These are phyloP conservation scores for Malurus cyaneus DNA, from an alignment of 2,113 vertebrate species.

Conservation along the genomic window DNA sequence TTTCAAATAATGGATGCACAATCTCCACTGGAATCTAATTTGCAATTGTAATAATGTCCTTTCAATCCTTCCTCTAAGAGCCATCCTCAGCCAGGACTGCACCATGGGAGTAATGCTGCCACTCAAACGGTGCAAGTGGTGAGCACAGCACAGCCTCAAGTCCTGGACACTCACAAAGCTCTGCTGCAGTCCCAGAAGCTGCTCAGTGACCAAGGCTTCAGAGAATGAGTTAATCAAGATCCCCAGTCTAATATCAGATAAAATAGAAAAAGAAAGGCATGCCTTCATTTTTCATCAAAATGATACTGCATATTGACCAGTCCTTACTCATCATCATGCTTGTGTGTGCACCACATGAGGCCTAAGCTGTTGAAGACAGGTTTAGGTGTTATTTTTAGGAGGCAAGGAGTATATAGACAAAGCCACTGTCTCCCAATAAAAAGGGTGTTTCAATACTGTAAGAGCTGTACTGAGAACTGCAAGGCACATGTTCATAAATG, in stretches of 20 bases:
- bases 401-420: neutral
- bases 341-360: neutral
- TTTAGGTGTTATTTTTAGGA: neutral
- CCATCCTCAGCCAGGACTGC: neutral
- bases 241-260: neutral
- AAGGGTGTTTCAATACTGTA: neutral
- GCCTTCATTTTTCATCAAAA: neutral
- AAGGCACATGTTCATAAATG: neutral
- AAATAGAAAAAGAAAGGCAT: neutral
- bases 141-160: neutral
- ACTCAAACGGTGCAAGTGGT: neutral
- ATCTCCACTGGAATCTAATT: neutral
- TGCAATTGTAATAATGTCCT: neutral
- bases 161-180: neutral
- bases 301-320: neutral
- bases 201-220: neutral
- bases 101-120: neutral
- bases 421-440: neutral
- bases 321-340: neutral
- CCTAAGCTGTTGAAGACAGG: neutral
- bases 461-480: neutral
- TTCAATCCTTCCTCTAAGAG: neutral
- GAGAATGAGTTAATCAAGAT: neutral
- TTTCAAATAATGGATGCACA: neutral
- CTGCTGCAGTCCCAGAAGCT: neutral